phyloP scores from a whole-genome alignment of 2,113 vertebrate genomes.

The Mixornis gularis region DNA sequence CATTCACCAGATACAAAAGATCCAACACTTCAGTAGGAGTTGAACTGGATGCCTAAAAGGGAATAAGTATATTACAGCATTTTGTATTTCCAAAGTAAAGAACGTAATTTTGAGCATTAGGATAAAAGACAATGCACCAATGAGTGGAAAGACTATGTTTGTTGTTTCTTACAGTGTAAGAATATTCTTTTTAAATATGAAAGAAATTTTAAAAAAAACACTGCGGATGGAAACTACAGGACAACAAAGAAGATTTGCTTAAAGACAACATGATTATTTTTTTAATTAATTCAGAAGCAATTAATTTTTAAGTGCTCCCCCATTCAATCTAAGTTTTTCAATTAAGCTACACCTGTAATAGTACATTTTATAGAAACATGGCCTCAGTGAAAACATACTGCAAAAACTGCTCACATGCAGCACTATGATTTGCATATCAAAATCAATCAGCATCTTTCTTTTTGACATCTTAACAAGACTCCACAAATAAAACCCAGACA shows the following conservation, averaged over 20 bases:
- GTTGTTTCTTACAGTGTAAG: neutral
- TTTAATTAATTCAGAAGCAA: neutral
- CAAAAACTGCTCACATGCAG: neutral
- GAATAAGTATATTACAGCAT: neutral
- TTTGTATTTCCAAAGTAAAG: neutral
- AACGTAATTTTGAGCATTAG: neutral
- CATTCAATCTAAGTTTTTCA: neutral
- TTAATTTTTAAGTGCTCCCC: neutral
- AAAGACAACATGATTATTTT: neutral
- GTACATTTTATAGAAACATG: neutral
- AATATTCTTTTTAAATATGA: neutral
- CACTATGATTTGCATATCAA: neutral
- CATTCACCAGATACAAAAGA: neutral
- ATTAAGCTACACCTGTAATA: neutral
- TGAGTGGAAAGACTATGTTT: neutral
- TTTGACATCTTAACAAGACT: neutral
- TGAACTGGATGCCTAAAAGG: neutral
- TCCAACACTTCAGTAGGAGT: neutral
- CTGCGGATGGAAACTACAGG: neutral
- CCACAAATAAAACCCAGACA: neutral
- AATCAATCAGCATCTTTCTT: neutral
- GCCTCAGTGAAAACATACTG: neutral
- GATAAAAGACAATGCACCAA: neutral
- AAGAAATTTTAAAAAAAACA: neutral
- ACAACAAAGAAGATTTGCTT: neutral